Evolutionary conservation across 1,140 invertebrate species (phyloP).

Genomic region (Zaprionus camerounensis): DNA sequence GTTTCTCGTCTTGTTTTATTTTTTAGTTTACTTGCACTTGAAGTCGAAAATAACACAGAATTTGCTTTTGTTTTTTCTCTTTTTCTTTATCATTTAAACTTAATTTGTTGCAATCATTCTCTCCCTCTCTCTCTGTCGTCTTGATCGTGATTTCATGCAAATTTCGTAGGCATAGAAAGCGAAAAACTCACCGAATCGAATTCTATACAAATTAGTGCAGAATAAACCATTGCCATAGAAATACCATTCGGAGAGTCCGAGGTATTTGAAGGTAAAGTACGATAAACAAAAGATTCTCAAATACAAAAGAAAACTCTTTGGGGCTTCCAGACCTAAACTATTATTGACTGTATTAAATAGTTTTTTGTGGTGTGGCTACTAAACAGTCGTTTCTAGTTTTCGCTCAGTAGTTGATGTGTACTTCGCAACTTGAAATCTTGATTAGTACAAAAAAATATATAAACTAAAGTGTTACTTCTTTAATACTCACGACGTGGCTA

Average conservation of each 20-base stretch:
- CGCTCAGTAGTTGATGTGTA: not conserved
- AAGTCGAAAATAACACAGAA: conserved; percentile 62
- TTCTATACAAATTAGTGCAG: conserved; percentile 22
- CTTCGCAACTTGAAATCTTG: not conserved
- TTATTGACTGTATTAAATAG: not conserved
- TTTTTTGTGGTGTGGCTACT: not conserved
- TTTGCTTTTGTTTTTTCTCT: conserved; percentile 23
- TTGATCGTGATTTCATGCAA: conserved; percentile 16
- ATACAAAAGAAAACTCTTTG: not conserved
- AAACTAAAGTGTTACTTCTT: not conserved
- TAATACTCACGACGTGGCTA: not conserved
- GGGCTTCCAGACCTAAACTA: not conserved
- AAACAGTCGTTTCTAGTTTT: not conserved
- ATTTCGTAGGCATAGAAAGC: conserved; percentile 25
- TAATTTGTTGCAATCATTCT: conserved; percentile 36
- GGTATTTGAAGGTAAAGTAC: not conserved
- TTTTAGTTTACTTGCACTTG: conserved; percentile 71
- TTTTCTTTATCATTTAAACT: conserved; percentile 44
- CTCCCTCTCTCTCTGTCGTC: conserved; percentile 6
- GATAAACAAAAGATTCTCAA: conserved; percentile 2
- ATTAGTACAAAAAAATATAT: not conserved
- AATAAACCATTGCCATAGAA: conserved; percentile 3
- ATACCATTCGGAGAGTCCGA: not conserved
- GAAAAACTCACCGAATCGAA: conserved; percentile 5
- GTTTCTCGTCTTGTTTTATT: conserved; percentile 32